Evolutionary conservation across 2,888 invertebrate genomes (phyloP), one percentile per base, ranked within the genome.

Genomic region (Acanthopleura granulata): DNA sequence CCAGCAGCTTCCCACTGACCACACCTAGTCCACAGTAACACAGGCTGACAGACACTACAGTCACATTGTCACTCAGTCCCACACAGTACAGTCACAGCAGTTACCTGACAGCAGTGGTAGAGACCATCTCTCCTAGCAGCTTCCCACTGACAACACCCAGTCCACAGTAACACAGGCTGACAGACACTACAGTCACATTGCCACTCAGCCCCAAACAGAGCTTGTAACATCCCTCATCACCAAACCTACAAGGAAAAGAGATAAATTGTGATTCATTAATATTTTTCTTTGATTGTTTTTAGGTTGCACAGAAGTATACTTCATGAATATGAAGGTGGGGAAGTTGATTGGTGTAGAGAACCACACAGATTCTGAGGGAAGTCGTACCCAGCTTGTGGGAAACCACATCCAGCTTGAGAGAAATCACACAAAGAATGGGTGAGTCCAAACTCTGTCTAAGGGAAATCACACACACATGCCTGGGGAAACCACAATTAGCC

Each of bases 161-260:
- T 70, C 84, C 85, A 83, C 90, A 90, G 79, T 85, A 90, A 77
- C 86, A 86, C 75, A 90, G 78, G 79, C 90, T 90, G 18, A 90
- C 77, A 16, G 86, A 85, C 40, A 87, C 75, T 62, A 90, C 73
- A 9, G 85, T 85, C 4, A 73, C 80, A 78, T 89, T 90, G 18
- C 81, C 80, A 15, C 78, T 79, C 49, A 90, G 79, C 61, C 90
- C 89, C 61, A 81, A 77, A 83, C 89, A 88, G 61, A 90, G 76
- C 62, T 85, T 80, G 49, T 78, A 76, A 76, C 88, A 88, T 0
- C 90, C 90, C 75, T 87, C 86, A 77, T 90, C 90, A 22, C 90
- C 88, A 84, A 90, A 89, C 75, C 89, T 89, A 73, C 0, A 74
- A 76, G 71, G 18, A 29, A 69, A 9, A 16, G 14, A 57, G 22